Percentiles rank a stretch among this genome's conserved stretches.
These are phyloP conservation scores for Brachypterus glaber DNA, from an alignment of 2,888 invertebrate genomes.

Conservation along the genomic window DNA sequence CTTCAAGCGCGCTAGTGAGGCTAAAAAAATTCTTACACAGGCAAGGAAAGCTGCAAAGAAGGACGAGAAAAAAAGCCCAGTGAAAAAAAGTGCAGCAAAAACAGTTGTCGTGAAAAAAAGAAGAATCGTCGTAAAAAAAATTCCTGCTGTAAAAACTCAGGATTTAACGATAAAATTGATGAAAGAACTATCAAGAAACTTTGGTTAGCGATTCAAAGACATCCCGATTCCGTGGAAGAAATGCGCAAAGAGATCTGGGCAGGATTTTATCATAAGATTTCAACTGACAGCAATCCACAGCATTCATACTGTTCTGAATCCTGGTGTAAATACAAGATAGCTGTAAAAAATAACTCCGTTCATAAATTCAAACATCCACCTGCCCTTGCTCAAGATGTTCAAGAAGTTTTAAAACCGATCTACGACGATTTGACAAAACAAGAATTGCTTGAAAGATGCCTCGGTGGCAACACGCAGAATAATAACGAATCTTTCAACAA, in stretches of 20 bases:
- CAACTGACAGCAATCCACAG: slow-evolving; percentile 14
- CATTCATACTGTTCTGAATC: slow-evolving; percentile 16
- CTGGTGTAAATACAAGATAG: slow-evolving; percentile 17
- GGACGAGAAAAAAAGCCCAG: slow-evolving; percentile 20
- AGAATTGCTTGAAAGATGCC: too few species aligned
- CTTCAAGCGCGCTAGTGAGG: slow-evolving; percentile 14
- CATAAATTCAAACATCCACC: too few species aligned
- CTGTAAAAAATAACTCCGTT: too few species aligned
- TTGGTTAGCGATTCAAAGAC: slow-evolving; percentile 10
- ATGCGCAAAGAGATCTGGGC: slow-evolving; percentile 19
- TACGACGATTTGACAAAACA: too few species aligned
- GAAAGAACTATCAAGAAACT: slow-evolving; percentile 10
- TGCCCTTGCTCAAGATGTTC: too few species aligned
- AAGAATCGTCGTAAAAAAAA: too few species aligned
- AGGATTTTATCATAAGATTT: slow-evolving; percentile 17
- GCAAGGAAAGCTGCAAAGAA: slow-evolving; percentile 10
- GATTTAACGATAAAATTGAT: slow-evolving; percentile 12
- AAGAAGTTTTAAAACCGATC: too few species aligned
- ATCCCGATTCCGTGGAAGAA: slow-evolving; percentile 13
- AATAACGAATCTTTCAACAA: too few species aligned
- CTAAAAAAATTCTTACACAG: slow-evolving; percentile 10
- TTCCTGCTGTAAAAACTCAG: too few species aligned
- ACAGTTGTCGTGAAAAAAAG: slow-evolving; percentile 11
- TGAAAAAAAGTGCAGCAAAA: too few species aligned
- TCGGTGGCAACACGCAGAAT: too few species aligned